A percentile compares a stretch with the other conserved stretches of the same genome.
Evolutionary conservation across 1,140 invertebrate species (phyloP).

Genomic region (Schlechtendalia chinensis): DNA sequence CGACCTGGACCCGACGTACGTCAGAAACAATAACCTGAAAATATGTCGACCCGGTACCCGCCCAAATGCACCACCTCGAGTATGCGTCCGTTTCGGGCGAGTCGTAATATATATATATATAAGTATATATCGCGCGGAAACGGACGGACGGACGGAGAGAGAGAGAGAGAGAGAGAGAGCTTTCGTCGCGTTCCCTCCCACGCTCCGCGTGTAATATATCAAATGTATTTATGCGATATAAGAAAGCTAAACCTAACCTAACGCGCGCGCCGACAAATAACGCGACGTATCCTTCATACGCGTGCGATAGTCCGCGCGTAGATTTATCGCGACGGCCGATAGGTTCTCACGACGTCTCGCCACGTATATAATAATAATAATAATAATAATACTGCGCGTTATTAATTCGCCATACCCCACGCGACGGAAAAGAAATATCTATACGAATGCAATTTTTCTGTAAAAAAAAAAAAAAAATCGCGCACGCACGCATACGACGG

Average conservation of each 20-base stretch:
- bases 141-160: too few species aligned
- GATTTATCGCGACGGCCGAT: slow-evolving; percentile 41
- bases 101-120: too few species aligned
- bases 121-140: too few species aligned
- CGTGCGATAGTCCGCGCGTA: too few species aligned
- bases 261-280: slow-evolving; percentile 22
- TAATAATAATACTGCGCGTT: not conserved
- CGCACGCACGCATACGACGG: not conserved
- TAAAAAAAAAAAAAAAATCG: not conserved
- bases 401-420: not conserved
- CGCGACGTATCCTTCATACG: not conserved
- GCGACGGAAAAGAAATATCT: not conserved
- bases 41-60: too few species aligned
- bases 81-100: too few species aligned
- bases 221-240: not conserved
- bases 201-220: too few species aligned
- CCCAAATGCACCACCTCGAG: too few species aligned
- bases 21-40: too few species aligned
- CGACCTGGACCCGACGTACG: too few species aligned
- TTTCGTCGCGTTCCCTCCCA: too few species aligned
- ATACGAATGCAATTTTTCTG: not conserved
- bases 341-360: slow-evolving; percentile 22
- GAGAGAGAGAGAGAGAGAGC: too few species aligned
- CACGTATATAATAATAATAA: not conserved
- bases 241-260: slow-evolving; percentile 9